Evolutionary conservation across 2,113 vertebrate species (phyloP).

Genomic region (Mionectes macconnelli): DNA sequence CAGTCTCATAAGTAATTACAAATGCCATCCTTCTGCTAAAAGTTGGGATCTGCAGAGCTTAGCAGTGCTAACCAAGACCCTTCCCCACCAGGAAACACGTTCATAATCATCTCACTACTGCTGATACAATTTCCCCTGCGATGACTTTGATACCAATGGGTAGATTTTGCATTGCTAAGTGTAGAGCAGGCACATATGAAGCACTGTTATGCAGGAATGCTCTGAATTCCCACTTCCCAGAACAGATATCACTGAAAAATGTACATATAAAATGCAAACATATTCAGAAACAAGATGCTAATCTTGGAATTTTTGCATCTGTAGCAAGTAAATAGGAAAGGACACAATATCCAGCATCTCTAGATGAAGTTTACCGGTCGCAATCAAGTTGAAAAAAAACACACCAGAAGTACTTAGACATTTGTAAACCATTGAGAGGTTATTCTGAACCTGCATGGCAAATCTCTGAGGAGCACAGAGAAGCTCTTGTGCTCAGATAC

Average conservation of each 20-base stretch:
- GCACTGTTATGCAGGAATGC: background rate
- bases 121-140: background rate
- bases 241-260: background rate
- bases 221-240: background rate
- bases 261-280: accelerated
- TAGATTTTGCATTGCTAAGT: background rate
- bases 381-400: background rate
- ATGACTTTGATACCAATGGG: background rate
- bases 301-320: background rate
- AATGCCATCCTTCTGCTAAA: background rate
- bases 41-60: background rate
- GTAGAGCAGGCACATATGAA: background rate
- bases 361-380: background rate
- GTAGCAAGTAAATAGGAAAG: background rate
- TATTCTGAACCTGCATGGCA: background rate
- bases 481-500: background rate
- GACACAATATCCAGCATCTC: accelerated
- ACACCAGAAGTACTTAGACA: background rate
- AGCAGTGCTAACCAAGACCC: background rate
- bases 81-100: background rate
- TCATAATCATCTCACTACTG: background rate
- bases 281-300: background rate
- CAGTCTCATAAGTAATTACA: background rate
- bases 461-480: background rate
- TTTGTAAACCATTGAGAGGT: background rate